A percentile compares a stretch with the other conserved stretches of the same genome.
Conservation (phyloP, 2,797 vertebrate genomes). For the Spea hammondii region DNA sequence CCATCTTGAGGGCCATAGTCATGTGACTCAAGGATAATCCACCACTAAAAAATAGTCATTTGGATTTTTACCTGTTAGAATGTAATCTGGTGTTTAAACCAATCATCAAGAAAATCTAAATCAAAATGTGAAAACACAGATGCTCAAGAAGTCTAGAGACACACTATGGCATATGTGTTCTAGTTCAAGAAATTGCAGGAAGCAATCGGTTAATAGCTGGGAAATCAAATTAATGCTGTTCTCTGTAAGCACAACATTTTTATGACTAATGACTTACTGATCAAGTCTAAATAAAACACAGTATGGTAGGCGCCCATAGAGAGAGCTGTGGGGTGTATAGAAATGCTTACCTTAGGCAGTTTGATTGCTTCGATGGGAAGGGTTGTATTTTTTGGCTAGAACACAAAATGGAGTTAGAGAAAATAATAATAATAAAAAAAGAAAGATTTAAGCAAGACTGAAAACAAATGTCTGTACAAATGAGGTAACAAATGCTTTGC, state of each 20-base stretch:
- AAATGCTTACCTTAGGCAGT: constrained; percentile 4
- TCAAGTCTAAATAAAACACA: background rate
- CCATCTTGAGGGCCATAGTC: no score
- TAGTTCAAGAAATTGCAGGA: no score
- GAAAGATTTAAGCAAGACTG: constrained; percentile 9
- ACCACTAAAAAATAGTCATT: no score
- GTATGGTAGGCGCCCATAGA: background rate
- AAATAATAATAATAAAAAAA: background rate
- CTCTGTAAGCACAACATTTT: background rate
- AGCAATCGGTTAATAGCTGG: background rate
- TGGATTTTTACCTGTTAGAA: no score
- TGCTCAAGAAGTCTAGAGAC: no score
- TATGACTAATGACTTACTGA: background rate
- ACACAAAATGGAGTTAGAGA: background rate
- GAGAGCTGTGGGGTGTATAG: background rate
- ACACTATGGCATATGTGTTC: no score
- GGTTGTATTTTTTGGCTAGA: background rate
- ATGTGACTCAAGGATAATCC: no score
- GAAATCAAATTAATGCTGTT: background rate
- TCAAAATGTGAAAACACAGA: no score
- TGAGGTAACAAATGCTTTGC: constrained; percentile 29
- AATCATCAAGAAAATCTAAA: no score
- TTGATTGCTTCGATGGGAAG: background rate
- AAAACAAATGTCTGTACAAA: constrained; percentile 33
- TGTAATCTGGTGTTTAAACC: no score